A percentile compares a stretch with the other conserved stretches of the same genome.
Evolutionary conservation across 2,888 invertebrate species (phyloP).

Genomic region (Heliconius ismenius): DNA sequence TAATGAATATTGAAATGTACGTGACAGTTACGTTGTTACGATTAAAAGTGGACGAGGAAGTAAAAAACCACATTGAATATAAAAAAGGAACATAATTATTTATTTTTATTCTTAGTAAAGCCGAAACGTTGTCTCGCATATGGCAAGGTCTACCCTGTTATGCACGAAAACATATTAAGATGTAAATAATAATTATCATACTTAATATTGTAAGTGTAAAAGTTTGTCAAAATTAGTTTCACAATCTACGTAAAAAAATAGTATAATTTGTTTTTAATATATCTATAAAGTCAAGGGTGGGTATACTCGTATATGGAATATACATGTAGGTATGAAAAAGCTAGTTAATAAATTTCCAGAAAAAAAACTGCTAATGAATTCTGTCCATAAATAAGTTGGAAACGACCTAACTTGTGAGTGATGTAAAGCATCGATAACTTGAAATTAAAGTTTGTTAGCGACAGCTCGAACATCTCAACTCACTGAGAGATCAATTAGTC

Average conservation of each 20-base stretch:
- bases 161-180: too few species aligned
- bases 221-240: too few species aligned
- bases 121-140: neutral
- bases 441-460: conserved; percentile 10
- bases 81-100: neutral
- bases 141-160: too few species aligned
- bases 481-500: too few species aligned
- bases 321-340: too few species aligned
- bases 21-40: neutral
- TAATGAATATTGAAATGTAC: neutral
- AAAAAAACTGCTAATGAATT: conserved; percentile 7
- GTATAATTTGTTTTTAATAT: too few species aligned
- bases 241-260: too few species aligned
- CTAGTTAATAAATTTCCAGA: neutral
- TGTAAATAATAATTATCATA: too few species aligned
- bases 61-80: neutral
- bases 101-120: neutral
- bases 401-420: neutral
- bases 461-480: conserved; percentile 8
- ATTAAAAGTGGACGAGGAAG: neutral
- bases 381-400: conserved; percentile 15
- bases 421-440: neutral
- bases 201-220: too few species aligned
- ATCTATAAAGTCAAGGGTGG: too few species aligned
- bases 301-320: too few species aligned